Base-by-base conservation (phyloP, 2,797 vertebrate species). In the Emydoidea blandingii region DNA sequence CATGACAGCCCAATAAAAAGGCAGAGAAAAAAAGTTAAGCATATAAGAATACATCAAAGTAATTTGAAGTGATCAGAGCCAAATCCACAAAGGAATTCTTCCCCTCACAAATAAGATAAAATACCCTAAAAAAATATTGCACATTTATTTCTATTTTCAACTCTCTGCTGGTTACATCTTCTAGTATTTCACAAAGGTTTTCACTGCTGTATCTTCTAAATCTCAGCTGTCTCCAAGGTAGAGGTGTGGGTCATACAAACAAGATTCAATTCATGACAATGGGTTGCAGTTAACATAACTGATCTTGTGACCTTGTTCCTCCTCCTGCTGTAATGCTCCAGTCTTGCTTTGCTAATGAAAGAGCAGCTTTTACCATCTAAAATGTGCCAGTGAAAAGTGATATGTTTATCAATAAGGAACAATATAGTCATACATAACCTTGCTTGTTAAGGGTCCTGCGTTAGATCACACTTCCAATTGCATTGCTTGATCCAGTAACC, bases 361-460 rank as follows among this genome's bases (percentile, higher is more conserved):
- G 90, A 95, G 82, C 84, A 93, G 79, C 68, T 91, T 86, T 94
- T 81, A 68, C 82, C 59, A 57, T 88, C 49, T 88, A 88, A 91
- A 93, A 94, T 31, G 54, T 95, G 92, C 93, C 95, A 97, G 82
- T 91, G 89, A 93, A 87, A 96, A 96, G 86, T 89, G 96, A 90
- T 84, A 88, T 74, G 78, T 92, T 96, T 96, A 96, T 97, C 95
- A 97, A 91, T 96, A 96, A 89, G 88, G 92, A 96, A 95, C 91
- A 95, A 95, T 87, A 91, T 76, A 88, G 85, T 93, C 1, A 2
- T 90, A 54, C 12, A 87, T 83, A 95, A 86, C 76, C 81, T 83
- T 93, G 86, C 49, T 59, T 95, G 85, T 56, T 56, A 87, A 96
- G 96, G 84, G 95, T 95, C 91, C 90, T 96, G 89, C 16, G 0